Conservation (phyloP, 92 coral and sea anemone genomes). For the Porites cylindrica region DNA sequence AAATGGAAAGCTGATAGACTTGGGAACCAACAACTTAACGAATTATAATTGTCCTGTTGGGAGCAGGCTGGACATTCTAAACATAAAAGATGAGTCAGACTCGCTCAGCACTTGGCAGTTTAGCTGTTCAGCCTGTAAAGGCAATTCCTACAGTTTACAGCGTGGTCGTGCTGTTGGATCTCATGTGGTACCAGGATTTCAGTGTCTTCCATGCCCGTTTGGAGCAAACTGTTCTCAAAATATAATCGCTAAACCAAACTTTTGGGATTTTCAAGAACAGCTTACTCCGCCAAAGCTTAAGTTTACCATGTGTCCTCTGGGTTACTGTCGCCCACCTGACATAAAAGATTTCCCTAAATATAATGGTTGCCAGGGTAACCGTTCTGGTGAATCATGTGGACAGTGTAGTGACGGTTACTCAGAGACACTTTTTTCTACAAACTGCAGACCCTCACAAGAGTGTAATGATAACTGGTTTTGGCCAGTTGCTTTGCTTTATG, state of each 20-base stretch:
- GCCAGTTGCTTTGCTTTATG: slow-evolving; percentile 50
- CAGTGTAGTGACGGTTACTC: slow-evolving; percentile 59
- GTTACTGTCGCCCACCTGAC: slow-evolving; percentile 73
- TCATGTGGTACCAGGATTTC: slow-evolving; percentile 27
- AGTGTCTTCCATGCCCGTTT: slow-evolving; percentile 78
- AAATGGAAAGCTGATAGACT: slow-evolving; percentile 39
- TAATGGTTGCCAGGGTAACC: slow-evolving; percentile 76
- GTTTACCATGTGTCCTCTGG: slow-evolving; percentile 72
- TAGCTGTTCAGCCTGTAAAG: slow-evolving; percentile 53
- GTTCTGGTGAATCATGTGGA: slow-evolving; percentile 80
- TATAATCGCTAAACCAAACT: slow-evolving; percentile 68
- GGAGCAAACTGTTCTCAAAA: slow-evolving; percentile 75
- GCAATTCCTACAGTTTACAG: slow-evolving; percentile 70
- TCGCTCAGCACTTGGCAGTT: neutral
- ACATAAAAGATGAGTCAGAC: slow-evolving; percentile 1
- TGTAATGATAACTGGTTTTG: slow-evolving; percentile 78
- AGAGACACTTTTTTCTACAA: slow-evolving; percentile 73
- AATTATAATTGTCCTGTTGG: slow-evolving; percentile 49
- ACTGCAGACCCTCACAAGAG: slow-evolving; percentile 42
- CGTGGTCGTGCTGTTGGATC: slow-evolving; percentile 58
- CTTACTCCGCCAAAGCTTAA: slow-evolving; percentile 47
- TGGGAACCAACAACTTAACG: slow-evolving; percentile 27
- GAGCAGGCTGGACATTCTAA: slow-evolving; percentile 18
- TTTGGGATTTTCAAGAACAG: slow-evolving; percentile 65
- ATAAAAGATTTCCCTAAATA: slow-evolving; percentile 13